phyloP scores from a whole-genome alignment of 2,797 vertebrate species.

The Epinephelus malabaricus region DNA sequence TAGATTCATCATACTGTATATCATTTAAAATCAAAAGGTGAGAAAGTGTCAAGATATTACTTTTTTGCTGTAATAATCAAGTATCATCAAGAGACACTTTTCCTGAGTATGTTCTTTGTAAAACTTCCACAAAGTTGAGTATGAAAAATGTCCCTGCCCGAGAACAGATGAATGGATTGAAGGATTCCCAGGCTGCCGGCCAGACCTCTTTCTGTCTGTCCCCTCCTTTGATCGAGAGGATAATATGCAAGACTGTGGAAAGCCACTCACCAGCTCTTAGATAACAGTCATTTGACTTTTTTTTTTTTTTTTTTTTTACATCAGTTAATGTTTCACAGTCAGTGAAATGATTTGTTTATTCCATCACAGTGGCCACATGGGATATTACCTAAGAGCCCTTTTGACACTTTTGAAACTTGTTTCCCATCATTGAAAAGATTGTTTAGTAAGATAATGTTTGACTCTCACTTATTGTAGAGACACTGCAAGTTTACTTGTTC shows the following conservation, averaged over 20 bases:
- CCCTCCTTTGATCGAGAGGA: slow-evolving; percentile 83
- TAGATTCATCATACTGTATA: not conserved
- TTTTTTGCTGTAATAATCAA: not conserved
- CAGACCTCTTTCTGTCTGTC: slow-evolving; percentile 62
- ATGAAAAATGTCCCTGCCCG: slow-evolving; percentile 49
- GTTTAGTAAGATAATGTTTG: not conserved
- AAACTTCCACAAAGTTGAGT: slow-evolving; percentile 44
- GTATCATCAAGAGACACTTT: not conserved
- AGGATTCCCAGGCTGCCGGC: slow-evolving; percentile 60
- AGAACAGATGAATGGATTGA: slow-evolving; percentile 56
- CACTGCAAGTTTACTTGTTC: not conserved
- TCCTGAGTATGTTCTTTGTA: slow-evolving; percentile 44
- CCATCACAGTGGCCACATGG: slow-evolving; percentile 6
- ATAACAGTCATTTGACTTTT: slow-evolving; percentile 53
- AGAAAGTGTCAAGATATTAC: not conserved
- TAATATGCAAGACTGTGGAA: slow-evolving; percentile 89
- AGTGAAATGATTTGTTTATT: slow-evolving; percentile 30
- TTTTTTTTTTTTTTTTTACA: slow-evolving; percentile 4
- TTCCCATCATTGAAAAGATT: not conserved
- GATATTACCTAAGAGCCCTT: not conserved
- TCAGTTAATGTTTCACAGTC: slow-evolving; percentile 37
- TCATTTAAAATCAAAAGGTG: not conserved
- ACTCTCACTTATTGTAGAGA: not conserved
- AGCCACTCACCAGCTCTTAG: slow-evolving; percentile 35
- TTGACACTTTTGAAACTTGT: not conserved